phyloP scores from a whole-genome alignment of 2,888 invertebrate species.

The Erpobdella octoculata region DNA sequence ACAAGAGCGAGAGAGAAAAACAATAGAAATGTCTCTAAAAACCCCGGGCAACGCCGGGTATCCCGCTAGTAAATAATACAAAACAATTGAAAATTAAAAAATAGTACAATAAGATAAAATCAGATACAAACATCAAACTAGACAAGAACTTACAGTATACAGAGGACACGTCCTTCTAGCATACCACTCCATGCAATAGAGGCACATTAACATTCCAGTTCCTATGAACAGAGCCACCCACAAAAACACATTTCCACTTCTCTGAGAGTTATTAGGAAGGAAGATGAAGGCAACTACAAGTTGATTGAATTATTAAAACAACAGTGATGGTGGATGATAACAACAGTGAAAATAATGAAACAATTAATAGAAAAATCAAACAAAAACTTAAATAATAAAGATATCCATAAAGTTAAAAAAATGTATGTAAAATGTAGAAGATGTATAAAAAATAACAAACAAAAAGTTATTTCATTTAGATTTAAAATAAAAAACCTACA shows the following conservation, averaged over 20 bases:
- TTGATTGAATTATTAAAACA: neutral
- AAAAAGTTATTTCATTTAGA: too few relatives aligned
- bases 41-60: too few relatives aligned
- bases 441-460: too few relatives aligned
- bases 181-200: constrained; percentile 79
- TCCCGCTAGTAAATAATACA: too few relatives aligned
- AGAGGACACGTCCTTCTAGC: constrained; percentile 67
- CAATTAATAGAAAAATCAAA: neutral
- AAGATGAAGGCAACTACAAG: constrained; percentile 53
- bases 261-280: constrained; percentile 52
- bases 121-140: neutral
- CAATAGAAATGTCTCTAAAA: neutral
- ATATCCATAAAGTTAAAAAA: too few relatives aligned
- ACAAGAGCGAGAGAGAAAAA: too few relatives aligned
- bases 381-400: too few relatives aligned
- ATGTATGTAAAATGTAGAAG: too few relatives aligned
- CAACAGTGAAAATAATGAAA: neutral
- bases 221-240: constrained; percentile 75
- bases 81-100: neutral
- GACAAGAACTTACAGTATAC: constrained; percentile 21
- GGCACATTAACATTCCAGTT: constrained; percentile 65
- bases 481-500: constrained; percentile 44
- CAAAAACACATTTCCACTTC: constrained; percentile 66
- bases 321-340: too few relatives aligned
- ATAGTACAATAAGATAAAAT: neutral